A percentile compares a stretch with the other conserved stretches of the same genome.
Conservation (phyloP, 2,797 vertebrate genomes). For the Delichon dasypus region DNA sequence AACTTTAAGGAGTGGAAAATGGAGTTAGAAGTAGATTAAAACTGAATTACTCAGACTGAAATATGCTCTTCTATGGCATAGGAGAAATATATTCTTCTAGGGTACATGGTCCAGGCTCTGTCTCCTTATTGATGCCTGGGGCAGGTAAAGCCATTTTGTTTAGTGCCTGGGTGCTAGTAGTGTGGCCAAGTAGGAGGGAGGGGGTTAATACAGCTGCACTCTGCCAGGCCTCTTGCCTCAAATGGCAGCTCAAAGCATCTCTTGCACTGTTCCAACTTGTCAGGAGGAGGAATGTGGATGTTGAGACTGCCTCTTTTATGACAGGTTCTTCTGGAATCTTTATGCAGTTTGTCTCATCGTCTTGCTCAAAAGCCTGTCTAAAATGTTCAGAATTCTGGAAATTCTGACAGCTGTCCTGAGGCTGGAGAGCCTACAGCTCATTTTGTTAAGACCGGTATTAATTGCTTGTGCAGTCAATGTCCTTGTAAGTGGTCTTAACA, state of each 20-base stretch:
- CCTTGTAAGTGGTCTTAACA: conserved; percentile 16
- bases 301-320: conserved; percentile 15
- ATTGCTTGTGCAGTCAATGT: conserved; percentile 12
- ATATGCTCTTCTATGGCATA: too few species aligned
- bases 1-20: neutral
- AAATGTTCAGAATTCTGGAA: neutral
- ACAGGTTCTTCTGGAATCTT: conserved; percentile 27
- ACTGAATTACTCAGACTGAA: neutral
- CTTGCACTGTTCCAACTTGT: conserved; percentile 38
- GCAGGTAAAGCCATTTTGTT: neutral
- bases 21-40: neutral
- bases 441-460: conserved; percentile 39
- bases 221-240: neutral
- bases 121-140: neutral
- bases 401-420: neutral
- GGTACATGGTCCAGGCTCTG: neutral
- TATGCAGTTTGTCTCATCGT: neutral
- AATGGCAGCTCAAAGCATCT: neutral
- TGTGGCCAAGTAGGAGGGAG: neutral
- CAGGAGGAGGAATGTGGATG: conserved; percentile 8
- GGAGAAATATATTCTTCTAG: too few species aligned
- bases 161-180: neutral
- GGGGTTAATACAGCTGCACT: neutral
- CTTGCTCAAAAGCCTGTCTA: neutral
- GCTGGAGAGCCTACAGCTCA: conserved; percentile 2